A percentile compares a stretch with the other conserved stretches of the same genome.
Conservation (phyloP, 2,888 invertebrate species). For the Sesamia inferens region DNA sequence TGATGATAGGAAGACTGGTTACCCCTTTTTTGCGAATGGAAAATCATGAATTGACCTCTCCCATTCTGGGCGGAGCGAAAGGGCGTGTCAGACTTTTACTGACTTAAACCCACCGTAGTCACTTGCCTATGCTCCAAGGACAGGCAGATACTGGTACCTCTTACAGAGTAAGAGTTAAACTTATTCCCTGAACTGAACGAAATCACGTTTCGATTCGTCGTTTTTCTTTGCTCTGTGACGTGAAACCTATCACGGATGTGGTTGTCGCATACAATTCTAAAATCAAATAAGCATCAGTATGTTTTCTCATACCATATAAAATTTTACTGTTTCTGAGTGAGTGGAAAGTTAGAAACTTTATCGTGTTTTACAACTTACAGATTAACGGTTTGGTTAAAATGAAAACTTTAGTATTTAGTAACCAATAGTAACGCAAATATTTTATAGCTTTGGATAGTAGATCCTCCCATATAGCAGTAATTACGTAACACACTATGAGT, state of each 20-base stretch:
- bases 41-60: too few relatives aligned
- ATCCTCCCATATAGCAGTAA: neutral
- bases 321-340: neutral
- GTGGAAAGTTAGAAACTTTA: neutral
- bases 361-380: too few relatives aligned
- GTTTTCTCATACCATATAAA: neutral
- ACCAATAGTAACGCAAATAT: too few relatives aligned
- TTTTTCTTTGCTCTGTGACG: conserved; percentile 21
- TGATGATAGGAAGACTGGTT: neutral
- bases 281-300: conserved; percentile 5
- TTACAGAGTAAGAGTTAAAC: conserved; percentile 19
- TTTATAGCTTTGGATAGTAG: neutral
- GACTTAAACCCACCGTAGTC: too few relatives aligned
- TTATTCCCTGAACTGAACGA: conserved; percentile 14
- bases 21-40: too few relatives aligned
- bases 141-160: neutral
- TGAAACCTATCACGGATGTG: conserved; percentile 11
- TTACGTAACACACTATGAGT: too few relatives aligned
- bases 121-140: too few relatives aligned
- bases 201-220: neutral
- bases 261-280: conserved; percentile 13
- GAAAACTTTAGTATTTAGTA: neutral
- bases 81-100: too few relatives aligned
- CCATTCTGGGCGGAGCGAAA: too few relatives aligned
- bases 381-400: too few relatives aligned